A percentile compares a stretch with the other conserved stretches of the same genome.
Conservation (phyloP, 2,797 vertebrate genomes). For the Sylvia borin region DNA sequence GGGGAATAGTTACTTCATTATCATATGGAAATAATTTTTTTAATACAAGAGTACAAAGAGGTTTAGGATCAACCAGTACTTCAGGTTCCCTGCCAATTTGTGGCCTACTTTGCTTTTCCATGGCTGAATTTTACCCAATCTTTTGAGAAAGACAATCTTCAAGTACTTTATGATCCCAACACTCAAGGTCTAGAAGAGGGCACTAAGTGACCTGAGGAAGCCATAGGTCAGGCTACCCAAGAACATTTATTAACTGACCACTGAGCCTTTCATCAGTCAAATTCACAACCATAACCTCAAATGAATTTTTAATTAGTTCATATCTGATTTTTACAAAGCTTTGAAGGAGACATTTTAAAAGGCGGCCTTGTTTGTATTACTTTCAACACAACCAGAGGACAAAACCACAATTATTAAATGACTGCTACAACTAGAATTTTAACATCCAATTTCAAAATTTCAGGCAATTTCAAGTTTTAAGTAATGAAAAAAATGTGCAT, state of each 20-base stretch:
- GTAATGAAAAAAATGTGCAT: neutral
- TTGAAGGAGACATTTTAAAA: constrained; percentile 54
- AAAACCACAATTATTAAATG: neutral
- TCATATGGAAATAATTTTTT: neutral
- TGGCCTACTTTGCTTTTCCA: neutral
- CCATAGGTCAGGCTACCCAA: neutral
- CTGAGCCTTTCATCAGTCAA: constrained; percentile 10
- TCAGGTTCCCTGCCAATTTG: neutral
- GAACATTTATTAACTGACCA: neutral
- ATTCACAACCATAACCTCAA: constrained; percentile 55
- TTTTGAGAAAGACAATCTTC: neutral
- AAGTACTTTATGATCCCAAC: neutral
- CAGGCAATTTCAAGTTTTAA: neutral
- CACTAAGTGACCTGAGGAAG: neutral
- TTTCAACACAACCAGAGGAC: constrained; percentile 35
- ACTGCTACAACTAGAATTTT: neutral
- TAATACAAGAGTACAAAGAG: neutral
- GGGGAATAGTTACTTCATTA: neutral
- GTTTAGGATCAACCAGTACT: neutral
- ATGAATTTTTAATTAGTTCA: constrained; percentile 75
- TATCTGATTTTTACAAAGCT: constrained; percentile 63
- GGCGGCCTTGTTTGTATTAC: constrained; percentile 25
- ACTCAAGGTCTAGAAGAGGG: neutral
- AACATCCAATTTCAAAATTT: neutral
- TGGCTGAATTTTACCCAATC: neutral